Percentiles rank a stretch among this genome's conserved stretches.
Conservation (phyloP, 1,140 invertebrate species). For the Brachionus rotundiformis region DNA sequence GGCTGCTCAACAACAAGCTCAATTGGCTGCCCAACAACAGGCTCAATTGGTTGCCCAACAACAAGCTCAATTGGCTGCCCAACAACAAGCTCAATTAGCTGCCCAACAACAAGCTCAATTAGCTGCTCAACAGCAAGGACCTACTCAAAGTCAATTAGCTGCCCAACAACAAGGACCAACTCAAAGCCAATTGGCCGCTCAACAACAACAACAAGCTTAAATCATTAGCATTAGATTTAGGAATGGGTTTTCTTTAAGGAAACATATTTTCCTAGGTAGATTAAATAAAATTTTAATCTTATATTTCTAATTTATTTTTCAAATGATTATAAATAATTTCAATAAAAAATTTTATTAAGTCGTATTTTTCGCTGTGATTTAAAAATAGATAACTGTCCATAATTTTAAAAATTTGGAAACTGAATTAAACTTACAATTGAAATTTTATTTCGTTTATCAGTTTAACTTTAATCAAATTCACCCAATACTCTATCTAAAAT, state of each 20-base stretch:
- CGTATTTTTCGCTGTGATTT: no score
- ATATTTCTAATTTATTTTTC: neutral
- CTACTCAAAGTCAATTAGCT: neutral
- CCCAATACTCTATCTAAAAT: no score
- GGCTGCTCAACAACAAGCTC: neutral
- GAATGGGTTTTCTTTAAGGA: neutral
- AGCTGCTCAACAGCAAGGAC: neutral
- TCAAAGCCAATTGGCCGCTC: neutral
- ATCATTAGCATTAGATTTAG: neutral
- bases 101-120: conserved; percentile 7
- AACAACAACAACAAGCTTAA: neutral
- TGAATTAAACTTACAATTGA: no score
- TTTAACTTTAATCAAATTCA: no score
- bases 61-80: neutral
- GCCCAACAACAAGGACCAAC: neutral
- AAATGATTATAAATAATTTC: no score
- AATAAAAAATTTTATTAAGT: no score
- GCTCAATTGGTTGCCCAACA: neutral
- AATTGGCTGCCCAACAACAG: neutral
- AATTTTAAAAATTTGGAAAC: no score
- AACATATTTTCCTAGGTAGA: neutral
- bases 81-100: neutral
- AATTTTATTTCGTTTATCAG: no score
- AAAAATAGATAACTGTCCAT: no score
- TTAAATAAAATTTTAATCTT: conserved; percentile 7